phyloP scores from a whole-genome alignment of 2,113 vertebrate species.

The Microtus oregoni region DNA sequence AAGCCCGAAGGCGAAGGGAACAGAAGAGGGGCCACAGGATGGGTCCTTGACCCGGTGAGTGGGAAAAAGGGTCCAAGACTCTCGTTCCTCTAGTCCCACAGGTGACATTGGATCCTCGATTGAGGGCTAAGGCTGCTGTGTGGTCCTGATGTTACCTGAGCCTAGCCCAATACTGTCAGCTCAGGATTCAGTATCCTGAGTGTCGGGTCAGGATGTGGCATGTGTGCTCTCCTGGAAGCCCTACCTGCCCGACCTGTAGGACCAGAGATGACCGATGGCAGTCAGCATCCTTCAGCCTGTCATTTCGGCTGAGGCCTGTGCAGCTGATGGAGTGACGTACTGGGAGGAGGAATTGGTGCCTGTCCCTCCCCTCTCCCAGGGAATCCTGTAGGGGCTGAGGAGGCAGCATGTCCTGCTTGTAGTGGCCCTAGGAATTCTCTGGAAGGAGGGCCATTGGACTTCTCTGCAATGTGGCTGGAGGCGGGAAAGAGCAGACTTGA shows the following conservation, averaged over 20 bases:
- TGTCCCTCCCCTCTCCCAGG: background rate
- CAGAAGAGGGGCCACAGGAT: too few relatives aligned
- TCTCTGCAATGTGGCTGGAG: background rate
- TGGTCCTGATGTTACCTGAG: background rate
- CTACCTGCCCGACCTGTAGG: background rate
- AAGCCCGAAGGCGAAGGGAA: background rate
- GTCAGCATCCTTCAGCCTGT: background rate
- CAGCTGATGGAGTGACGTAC: background rate
- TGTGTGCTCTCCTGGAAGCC: too few relatives aligned
- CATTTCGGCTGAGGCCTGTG: background rate
- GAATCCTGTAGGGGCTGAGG: background rate
- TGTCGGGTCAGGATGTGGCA: background rate
- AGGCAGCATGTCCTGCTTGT: background rate
- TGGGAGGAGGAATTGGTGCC: background rate
- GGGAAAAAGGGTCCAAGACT: background rate
- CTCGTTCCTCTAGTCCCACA: background rate
- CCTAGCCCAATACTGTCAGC: too few relatives aligned
- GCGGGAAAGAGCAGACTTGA: background rate
- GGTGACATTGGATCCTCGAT: background rate
- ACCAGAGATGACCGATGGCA: background rate
- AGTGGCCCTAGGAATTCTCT: background rate
- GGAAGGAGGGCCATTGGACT: constrained; percentile 5
- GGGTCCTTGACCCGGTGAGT: background rate
- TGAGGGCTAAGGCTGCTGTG: background rate
- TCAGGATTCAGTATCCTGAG: background rate